Conservation (phyloP, 64 coral and sea anemone genomes). For the Montipora efflorescens region DNA sequence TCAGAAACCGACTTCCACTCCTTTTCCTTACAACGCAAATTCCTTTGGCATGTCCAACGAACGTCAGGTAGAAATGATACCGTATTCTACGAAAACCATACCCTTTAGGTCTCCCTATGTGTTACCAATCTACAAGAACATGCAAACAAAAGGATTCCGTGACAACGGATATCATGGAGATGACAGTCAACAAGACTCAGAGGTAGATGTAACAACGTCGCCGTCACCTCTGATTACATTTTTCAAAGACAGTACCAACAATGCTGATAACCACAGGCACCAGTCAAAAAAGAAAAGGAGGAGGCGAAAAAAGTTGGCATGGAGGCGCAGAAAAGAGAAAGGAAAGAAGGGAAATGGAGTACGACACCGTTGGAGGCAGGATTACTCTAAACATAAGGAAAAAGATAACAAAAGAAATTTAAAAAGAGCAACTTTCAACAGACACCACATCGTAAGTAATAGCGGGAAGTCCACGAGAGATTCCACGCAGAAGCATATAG, state of each 20-base stretch:
- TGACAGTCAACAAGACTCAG: not conserved
- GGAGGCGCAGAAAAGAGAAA: not conserved
- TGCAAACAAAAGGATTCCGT: not conserved
- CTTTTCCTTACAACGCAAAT: not conserved
- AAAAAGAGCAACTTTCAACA: not conserved
- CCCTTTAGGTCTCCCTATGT: slow-evolving; percentile 10
- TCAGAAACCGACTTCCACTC: not conserved
- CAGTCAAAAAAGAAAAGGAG: not conserved
- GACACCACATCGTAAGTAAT: not conserved
- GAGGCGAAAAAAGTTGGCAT: not conserved
- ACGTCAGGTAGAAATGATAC: not conserved
- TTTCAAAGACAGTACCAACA: slow-evolving; percentile 3
- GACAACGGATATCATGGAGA: slow-evolving; percentile 28
- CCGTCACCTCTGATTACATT: slow-evolving; percentile 43
- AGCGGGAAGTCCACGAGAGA: not conserved
- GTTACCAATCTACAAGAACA: not conserved
- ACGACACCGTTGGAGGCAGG: not conserved
- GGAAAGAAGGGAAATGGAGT: not conserved
- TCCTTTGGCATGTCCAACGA: not conserved
- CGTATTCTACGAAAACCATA: not conserved
- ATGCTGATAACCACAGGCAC: not conserved
- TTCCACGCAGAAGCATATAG: not conserved
- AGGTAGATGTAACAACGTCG: not conserved
- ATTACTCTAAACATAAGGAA: not conserved
- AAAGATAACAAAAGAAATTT: not conserved